Base-by-base conservation (phyloP, 2,113 vertebrate genomes). In the Thymallus thymallus region DNA sequence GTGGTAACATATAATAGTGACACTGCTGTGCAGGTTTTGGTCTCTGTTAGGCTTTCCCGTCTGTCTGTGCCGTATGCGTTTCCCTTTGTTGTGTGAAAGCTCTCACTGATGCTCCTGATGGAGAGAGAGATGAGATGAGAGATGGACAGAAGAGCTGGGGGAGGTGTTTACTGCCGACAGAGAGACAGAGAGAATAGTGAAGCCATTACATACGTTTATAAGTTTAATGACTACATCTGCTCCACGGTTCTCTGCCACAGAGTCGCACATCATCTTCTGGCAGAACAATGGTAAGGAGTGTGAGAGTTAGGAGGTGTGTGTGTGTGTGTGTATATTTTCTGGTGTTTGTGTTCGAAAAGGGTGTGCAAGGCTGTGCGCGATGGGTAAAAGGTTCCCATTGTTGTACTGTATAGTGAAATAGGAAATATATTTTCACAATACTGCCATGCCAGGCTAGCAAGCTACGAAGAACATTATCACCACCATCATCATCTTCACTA, bases 371-470 rank as follows among this genome's bases (percentile, higher is more conserved):
- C 23, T 61, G 58, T 64, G 68, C 64, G 23, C 58, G 30, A 32
- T 6, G 30, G 30, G 6, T 32, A 32, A 32, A 32, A n/a, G 30
- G 30, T 32, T 32, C 5, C 5, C 30, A 32, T 6, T 32, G 32
- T 1, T 35, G 32, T 35, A 35, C 32, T 35, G 32, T 35, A 35
- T 6, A 35, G 32, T 35, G 32, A 35, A 35, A 35, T 35, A 35
- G 30, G 30, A 32, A 32, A 32, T 5, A 32, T 32, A 6, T 32
- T 6, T 32, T 69, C 61, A 73, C 66, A 63, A 64, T 72, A 82
- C 82, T 76, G 67, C 80, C 85, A 89, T 85, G 84, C 86, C 77
- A 84, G 80, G 81, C 76, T n/a, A 69, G 62, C 69, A 84, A 76
- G 83, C 85, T 85, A 75, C 82, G 32, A 35, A 35, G 6, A 35